Evolutionary conservation across 2,113 vertebrate genomes (phyloP).

Genomic region (Pica pica): DNA sequence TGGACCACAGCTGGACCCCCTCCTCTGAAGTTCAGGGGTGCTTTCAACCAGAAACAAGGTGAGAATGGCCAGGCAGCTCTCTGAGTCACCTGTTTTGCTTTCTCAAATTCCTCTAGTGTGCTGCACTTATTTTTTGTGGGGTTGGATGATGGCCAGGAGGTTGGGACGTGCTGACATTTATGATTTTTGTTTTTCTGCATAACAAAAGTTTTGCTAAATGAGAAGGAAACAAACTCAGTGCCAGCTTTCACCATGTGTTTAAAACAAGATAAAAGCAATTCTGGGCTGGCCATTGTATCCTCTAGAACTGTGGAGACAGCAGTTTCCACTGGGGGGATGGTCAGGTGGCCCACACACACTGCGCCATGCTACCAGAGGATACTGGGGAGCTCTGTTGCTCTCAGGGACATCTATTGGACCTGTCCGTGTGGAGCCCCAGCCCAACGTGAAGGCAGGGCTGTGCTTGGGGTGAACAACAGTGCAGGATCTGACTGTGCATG

Average conservation of each 20-base stretch:
- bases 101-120: neutral
- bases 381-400: neutral
- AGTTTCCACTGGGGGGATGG: neutral
- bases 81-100: neutral
- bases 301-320: neutral
- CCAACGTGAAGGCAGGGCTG: neutral
- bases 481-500: accelerated
- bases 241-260: neutral
- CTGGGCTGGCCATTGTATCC: neutral
- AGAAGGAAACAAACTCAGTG: neutral
- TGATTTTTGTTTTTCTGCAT: neutral
- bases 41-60: neutral
- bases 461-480: neutral
- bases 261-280: neutral
- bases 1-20: accelerated
- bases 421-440: accelerated
- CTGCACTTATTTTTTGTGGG: neutral
- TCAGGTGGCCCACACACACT: accelerated
- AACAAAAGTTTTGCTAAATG: neutral
- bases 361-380: accelerated
- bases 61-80: neutral
- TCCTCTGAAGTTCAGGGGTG: neutral
- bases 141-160: neutral
- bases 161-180: neutral
- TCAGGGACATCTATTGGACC: neutral